A percentile compares a stretch with the other conserved stretches of the same genome.
These are phyloP conservation scores for Lacerta viridis DNA, from an alignment of 2,797 vertebrate genomes.

Conservation along the genomic window DNA sequence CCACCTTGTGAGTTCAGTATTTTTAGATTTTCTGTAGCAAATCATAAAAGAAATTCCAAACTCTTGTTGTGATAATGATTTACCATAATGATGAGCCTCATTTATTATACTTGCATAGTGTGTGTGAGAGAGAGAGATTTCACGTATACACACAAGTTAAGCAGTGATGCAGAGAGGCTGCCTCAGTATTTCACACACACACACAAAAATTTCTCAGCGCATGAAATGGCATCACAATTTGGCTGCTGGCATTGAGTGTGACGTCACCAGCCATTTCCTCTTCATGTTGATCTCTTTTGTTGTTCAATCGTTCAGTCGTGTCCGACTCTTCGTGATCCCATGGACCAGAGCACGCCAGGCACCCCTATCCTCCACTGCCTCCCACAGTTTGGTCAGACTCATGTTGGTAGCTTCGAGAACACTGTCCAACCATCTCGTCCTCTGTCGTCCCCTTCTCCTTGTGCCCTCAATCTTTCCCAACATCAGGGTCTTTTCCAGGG, in stretches of 20 bases:
- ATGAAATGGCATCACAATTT: slow-evolving; percentile 48
- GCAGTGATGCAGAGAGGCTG: slow-evolving; percentile 37
- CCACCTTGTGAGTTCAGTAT: slow-evolving; percentile 61
- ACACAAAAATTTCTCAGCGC: slow-evolving; percentile 34
- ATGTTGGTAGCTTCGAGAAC: no score
- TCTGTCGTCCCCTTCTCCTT: no score
- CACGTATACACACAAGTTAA: slow-evolving; percentile 49
- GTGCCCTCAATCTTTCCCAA: no score
- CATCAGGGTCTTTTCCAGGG: no score
- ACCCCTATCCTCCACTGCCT: no score
- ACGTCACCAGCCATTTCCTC: slow-evolving; percentile 67
- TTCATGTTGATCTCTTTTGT: slow-evolving; percentile 44
- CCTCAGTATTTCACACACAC: slow-evolving; percentile 53
- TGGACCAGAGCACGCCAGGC: no score
- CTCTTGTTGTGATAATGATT: slow-evolving; percentile 46
- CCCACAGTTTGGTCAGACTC: no score
- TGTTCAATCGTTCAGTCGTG: no score
- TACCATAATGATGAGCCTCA: slow-evolving; percentile 8
- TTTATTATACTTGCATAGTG: slow-evolving; percentile 49
- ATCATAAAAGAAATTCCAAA: not conserved
- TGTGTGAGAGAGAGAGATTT: slow-evolving; percentile 37
- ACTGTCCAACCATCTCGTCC: no score
- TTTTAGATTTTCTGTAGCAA: slow-evolving; percentile 18
- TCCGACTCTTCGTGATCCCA: no score
- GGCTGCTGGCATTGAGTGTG: slow-evolving; percentile 41